These are phyloP conservation scores for Chanos chanos DNA, from an alignment of 2,797 vertebrate genomes.

Conservation along the genomic window DNA sequence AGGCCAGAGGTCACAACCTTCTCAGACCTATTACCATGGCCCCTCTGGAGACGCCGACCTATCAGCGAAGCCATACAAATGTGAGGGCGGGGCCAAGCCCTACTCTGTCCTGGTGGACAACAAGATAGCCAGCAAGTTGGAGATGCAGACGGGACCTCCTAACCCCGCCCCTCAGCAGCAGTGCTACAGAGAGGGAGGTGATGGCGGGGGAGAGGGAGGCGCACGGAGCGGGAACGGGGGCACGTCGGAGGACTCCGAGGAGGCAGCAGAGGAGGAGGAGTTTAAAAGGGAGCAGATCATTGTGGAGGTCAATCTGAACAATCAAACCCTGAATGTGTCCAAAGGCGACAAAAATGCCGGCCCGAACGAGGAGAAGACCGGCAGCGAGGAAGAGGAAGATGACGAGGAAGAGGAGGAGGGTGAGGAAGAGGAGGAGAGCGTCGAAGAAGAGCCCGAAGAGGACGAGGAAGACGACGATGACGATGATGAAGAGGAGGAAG, in stretches of 20 bases:
- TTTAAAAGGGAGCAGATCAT: constrained; percentile 98
- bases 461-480: constrained; percentile 79
- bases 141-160: constrained; percentile 49
- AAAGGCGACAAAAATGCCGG: constrained; percentile 92
- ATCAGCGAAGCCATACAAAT: constrained; percentile 88
- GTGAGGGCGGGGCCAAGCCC: constrained; percentile 82
- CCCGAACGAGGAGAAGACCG: constrained; percentile 85
- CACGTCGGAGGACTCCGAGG: constrained; percentile 77
- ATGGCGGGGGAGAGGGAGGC: constrained; percentile 42
- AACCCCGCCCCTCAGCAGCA: constrained; percentile 55
- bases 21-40: constrained; percentile 82
- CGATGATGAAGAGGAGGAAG: constrained; percentile 72
- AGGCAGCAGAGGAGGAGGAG: constrained; percentile 77
- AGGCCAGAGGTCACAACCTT: constrained; percentile 72
- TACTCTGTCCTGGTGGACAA: constrained; percentile 88
- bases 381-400: constrained; percentile 86
- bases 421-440: constrained; percentile 64
- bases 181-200: constrained; percentile 68
- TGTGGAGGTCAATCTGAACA: constrained; percentile 98
- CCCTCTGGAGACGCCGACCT: constrained; percentile 83
- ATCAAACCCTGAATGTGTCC: constrained; percentile 97
- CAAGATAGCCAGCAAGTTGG: constrained; percentile 79
- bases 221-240: constrained; percentile 57
- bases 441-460: constrained; percentile 71
- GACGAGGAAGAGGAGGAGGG: constrained; percentile 73